These are phyloP conservation scores for Oreochromis niloticus DNA, from an alignment of 2,113 vertebrate genomes.

Conservation along the genomic window DNA sequence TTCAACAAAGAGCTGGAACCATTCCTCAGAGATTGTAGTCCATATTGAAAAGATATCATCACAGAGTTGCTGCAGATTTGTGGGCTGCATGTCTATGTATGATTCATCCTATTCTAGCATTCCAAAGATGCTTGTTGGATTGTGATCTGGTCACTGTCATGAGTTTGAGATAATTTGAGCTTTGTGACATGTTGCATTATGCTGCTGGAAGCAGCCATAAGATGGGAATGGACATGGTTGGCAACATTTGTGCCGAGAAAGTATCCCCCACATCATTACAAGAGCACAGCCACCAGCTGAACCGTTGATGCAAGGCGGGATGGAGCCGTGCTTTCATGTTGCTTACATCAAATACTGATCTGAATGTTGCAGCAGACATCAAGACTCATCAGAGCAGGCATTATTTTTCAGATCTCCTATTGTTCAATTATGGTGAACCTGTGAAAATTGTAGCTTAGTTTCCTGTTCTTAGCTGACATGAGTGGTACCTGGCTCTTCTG, in stretches of 20 bases:
- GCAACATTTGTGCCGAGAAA: background rate
- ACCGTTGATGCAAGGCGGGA: background rate
- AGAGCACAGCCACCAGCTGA: background rate
- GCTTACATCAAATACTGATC: background rate
- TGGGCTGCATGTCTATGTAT: background rate
- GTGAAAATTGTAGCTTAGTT: background rate
- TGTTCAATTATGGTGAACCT: background rate
- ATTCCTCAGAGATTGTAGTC: background rate
- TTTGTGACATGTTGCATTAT: background rate
- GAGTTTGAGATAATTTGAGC: background rate
- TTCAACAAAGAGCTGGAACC: background rate
- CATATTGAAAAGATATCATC: background rate
- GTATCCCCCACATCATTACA: background rate
- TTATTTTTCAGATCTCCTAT: background rate
- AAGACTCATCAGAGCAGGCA: background rate
- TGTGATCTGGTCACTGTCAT: background rate
- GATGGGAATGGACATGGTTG: background rate
- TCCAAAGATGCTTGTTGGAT: background rate
- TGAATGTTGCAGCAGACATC: background rate
- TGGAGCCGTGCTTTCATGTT: background rate
- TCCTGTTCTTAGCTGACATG: background rate
- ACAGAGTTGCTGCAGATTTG: background rate
- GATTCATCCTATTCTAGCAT: background rate
- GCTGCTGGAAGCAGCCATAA: background rate
- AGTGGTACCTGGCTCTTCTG: background rate